Evolutionary conservation across 64 coral and sea anemone genomes (phyloP).

Genomic region (Montipora foliosa): DNA sequence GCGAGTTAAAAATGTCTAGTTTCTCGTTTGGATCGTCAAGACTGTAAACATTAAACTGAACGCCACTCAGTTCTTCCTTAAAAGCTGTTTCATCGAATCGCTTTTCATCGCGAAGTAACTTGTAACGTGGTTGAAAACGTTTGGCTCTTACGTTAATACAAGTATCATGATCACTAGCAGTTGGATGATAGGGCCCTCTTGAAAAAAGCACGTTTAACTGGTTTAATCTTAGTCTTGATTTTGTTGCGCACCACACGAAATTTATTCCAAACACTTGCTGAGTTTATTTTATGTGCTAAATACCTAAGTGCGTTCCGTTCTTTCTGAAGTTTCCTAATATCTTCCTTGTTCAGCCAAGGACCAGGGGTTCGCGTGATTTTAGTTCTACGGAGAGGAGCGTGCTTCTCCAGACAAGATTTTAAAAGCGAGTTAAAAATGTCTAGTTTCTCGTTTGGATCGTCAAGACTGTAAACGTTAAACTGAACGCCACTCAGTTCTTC

Average conservation of each 20-base stretch:
- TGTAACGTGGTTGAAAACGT: too few species aligned
- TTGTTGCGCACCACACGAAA: conserved; percentile 20
- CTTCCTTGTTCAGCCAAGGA: conserved; percentile 35
- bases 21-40: not conserved
- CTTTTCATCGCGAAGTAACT: not conserved
- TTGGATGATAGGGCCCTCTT: not conserved
- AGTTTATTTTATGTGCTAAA: conserved; percentile 24
- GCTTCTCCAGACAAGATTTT: conserved; percentile 49
- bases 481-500: conserved; percentile 12
- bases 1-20: conserved; percentile 47
- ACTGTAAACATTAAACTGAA: not conserved
- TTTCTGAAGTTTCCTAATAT: conserved; percentile 39
- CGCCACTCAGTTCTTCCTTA: conserved; percentile 26
- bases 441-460: conserved; percentile 1
- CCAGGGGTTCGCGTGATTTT: conserved; percentile 24
- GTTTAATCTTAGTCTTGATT: conserved; percentile 24
- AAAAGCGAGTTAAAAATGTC: conserved; percentile 47
- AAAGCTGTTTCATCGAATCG: conserved; percentile 5
- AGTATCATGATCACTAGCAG: too few species aligned
- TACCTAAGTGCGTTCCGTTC: not conserved
- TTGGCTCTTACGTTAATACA: too few species aligned
- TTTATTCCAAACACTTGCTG: not conserved
- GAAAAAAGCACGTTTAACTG: conserved; percentile 3
- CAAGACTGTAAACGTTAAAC: not conserved
- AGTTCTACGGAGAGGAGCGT: conserved; percentile 28